A percentile compares a stretch with the other conserved stretches of the same genome.
These are phyloP conservation scores for Porphyrio hochstetteri DNA, from an alignment of 2,113 vertebrate species.

Conservation along the genomic window DNA sequence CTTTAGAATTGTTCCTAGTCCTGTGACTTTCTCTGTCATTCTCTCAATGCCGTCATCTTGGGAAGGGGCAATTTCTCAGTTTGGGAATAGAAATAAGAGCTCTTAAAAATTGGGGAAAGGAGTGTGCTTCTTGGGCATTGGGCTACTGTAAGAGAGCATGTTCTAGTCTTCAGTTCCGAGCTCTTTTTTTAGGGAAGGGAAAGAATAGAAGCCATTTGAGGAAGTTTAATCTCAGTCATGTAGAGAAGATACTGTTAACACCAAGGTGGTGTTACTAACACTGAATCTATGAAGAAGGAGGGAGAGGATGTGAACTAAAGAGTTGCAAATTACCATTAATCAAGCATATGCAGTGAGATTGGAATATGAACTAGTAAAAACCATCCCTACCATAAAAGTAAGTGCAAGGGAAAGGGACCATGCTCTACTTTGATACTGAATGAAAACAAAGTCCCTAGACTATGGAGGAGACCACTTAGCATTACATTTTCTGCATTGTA, in stretches of 20 bases:
- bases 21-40: background rate
- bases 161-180: background rate
- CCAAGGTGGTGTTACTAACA: background rate
- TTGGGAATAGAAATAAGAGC: background rate
- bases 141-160: background rate
- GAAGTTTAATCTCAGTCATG: background rate
- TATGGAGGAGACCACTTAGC: background rate
- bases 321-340: background rate
- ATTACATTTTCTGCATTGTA: background rate
- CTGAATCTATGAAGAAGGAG: background rate
- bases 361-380: background rate
- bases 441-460: background rate
- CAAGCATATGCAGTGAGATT: background rate
- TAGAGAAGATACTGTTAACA: background rate
- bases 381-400: background rate
- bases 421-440: background rate
- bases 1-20: background rate
- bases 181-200: background rate
- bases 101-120: background rate
- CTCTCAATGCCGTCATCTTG: background rate
- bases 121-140: background rate
- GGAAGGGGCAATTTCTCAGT: background rate
- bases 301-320: background rate
- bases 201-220: background rate
- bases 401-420: background rate